Percentiles rank a stretch among this genome's conserved stretches.
phyloP scores from a whole-genome alignment of 2,888 invertebrate genomes.

The Acronicta alni region DNA sequence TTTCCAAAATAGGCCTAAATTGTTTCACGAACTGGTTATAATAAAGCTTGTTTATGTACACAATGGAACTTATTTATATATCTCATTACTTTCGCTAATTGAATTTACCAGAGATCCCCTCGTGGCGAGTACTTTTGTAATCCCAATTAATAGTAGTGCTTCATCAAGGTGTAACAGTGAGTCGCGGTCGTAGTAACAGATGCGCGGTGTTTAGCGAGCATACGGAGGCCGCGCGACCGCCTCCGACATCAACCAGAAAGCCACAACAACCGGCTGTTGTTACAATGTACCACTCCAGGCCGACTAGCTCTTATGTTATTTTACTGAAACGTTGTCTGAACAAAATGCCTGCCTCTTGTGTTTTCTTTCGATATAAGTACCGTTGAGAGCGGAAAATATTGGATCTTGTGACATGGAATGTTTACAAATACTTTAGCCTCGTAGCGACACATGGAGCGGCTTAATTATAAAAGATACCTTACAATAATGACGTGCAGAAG shows the following conservation, averaged over 20 bases:
- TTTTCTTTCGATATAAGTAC: slow-evolving; percentile 44
- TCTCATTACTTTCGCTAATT: slow-evolving; percentile 17
- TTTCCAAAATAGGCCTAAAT: slow-evolving; percentile 9
- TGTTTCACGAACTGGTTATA: slow-evolving; percentile 6
- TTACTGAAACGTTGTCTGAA: slow-evolving; percentile 32
- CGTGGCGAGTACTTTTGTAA: slow-evolving; percentile 3
- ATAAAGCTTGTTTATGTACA: slow-evolving; percentile 5
- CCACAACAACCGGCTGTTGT: slow-evolving; percentile 33
- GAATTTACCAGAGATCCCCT: slow-evolving; percentile 8
- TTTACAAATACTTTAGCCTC: slow-evolving; percentile 39
- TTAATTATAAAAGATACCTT: slow-evolving; percentile 13
- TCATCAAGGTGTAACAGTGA: slow-evolving; percentile 18
- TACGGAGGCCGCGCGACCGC: not conserved
- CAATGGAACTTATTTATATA: slow-evolving; percentile 11
- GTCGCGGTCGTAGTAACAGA: slow-evolving; percentile 9
- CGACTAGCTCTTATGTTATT: slow-evolving; percentile 29
- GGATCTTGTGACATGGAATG: slow-evolving; percentile 33
- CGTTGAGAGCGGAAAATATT: slow-evolving; percentile 20
- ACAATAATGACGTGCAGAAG: slow-evolving; percentile 5
- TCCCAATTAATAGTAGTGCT: slow-evolving; percentile 21
- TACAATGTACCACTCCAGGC: slow-evolving; percentile 29
- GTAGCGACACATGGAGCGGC: slow-evolving; percentile 11
- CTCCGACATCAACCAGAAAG: slow-evolving; percentile 4
- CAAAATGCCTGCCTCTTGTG: slow-evolving; percentile 30
- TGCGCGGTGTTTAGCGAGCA: slow-evolving; percentile 13